A percentile compares a stretch with the other conserved stretches of the same genome.
phyloP scores from a whole-genome alignment of 2,113 vertebrate species.

The Coregonus clupeaformis region DNA sequence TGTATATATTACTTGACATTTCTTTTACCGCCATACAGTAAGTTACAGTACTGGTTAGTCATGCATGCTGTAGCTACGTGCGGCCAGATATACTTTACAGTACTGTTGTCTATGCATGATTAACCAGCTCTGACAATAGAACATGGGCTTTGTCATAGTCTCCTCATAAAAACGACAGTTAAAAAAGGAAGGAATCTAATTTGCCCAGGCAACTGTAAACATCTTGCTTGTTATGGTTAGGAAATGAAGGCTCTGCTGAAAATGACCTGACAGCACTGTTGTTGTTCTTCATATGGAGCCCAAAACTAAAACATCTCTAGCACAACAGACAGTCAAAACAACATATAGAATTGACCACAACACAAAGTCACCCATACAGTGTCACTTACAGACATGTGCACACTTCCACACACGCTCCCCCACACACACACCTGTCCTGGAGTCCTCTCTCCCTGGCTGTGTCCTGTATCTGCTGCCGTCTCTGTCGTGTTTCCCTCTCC shows the following conservation, averaged over 20 bases:
- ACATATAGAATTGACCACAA: neutral
- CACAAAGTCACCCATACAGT: neutral
- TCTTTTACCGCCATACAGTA: no score
- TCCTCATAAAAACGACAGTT: no score
- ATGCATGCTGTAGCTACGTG: no score
- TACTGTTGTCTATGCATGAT: neutral
- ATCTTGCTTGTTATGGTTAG: neutral
- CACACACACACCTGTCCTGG: slow-evolving; percentile 40
- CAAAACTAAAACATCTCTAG: no score
- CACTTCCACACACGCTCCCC: neutral
- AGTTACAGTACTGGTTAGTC: no score
- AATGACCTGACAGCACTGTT: no score
- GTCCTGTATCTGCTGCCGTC: neutral
- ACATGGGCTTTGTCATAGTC: neutral
- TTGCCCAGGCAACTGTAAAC: neutral
- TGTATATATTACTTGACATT: no score
- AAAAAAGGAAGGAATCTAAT: neutral
- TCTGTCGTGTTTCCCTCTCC: slow-evolving; percentile 18
- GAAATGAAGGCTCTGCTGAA: no score
- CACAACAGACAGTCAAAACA: no score
- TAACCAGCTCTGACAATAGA: neutral
- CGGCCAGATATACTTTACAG: neutral
- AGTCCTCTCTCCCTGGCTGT: slow-evolving; percentile 15
- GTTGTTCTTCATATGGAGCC: no score
- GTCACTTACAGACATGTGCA: neutral